Evolutionary conservation across 2,113 vertebrate genomes (phyloP).

Genomic region (Nesogale talazaci): DNA sequence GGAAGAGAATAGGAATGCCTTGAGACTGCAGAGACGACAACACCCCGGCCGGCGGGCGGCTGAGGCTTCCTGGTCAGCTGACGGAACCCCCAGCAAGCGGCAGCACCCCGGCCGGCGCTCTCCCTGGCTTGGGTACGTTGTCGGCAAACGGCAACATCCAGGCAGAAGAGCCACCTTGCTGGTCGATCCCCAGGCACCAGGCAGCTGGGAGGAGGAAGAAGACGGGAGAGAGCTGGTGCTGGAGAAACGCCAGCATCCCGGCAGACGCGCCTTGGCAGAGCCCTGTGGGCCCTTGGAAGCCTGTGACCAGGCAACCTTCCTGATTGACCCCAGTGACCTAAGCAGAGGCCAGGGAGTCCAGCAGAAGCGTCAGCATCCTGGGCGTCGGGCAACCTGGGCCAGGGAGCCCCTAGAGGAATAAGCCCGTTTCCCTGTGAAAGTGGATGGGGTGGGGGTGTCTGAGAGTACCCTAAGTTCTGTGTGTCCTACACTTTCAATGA

Average conservation of each 20-base stretch:
- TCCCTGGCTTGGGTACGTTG: conserved; percentile 64
- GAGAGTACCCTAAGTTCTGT: conserved; percentile 42
- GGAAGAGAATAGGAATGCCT: conserved; percentile 67
- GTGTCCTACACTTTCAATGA: not conserved
- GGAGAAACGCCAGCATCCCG: conserved; percentile 91
- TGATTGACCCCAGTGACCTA: conserved; percentile 88
- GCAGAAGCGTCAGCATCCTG: conserved; percentile 93
- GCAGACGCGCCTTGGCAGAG: conserved; percentile 88
- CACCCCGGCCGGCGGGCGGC: conserved; percentile 89
- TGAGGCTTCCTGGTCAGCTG: not conserved
- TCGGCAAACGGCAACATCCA: conserved; percentile 84
- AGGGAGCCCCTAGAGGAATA: conserved; percentile 84
- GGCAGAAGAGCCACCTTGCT: conserved; percentile 83
- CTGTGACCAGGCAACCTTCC: conserved; percentile 85
- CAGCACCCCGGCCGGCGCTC: conserved; percentile 91
- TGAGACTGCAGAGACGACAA: conserved; percentile 80
- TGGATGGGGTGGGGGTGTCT: not conserved
- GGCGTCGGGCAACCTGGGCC: conserved; percentile 86
- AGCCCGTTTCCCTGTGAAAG: conserved; percentile 60
- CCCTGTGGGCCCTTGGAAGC: conserved; percentile 87
- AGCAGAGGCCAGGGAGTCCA: conserved; percentile 83
- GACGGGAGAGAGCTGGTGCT: conserved; percentile 82
- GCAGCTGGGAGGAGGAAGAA: conserved; percentile 79
- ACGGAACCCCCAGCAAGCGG: conserved; percentile 74
- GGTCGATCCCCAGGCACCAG: conserved; percentile 64